phyloP scores from a whole-genome alignment of 2,888 invertebrate genomes.

The Lasioglossum calceatum region DNA sequence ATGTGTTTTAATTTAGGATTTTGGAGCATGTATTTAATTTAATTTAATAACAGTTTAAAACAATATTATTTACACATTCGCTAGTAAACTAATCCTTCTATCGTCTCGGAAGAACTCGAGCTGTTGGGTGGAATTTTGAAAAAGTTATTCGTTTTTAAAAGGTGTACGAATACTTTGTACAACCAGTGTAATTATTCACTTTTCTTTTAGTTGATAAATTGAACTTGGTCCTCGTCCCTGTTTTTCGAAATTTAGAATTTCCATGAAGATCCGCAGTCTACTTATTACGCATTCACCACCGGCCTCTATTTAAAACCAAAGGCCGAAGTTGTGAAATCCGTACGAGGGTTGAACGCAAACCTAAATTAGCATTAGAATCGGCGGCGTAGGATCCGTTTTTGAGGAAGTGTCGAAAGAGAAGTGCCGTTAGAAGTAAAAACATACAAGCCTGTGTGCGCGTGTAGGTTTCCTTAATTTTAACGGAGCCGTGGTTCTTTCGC shows the following conservation, averaged over 20 bases:
- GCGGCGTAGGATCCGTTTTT: background rate
- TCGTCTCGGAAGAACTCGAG: too few relatives aligned
- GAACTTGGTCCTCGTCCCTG: background rate
- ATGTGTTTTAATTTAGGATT: background rate
- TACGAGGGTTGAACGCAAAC: background rate
- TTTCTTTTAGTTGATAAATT: background rate
- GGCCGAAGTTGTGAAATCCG: background rate
- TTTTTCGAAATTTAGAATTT: background rate
- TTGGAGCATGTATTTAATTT: background rate
- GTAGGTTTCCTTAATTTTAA: constrained; percentile 60
- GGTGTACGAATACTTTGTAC: too few relatives aligned
- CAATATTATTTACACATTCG: too few relatives aligned
- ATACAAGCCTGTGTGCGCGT: background rate
- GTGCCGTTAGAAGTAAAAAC: background rate
- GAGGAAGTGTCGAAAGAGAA: background rate
- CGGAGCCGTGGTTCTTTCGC: constrained; percentile 61
- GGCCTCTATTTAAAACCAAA: background rate
- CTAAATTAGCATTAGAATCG: background rate
- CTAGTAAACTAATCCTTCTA: too few relatives aligned
- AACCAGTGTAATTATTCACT: background rate
- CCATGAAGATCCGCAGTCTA: background rate
- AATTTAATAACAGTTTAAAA: too few relatives aligned
- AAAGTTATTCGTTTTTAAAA: too few relatives aligned
- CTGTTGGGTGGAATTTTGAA: too few relatives aligned
- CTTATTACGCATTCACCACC: background rate